phyloP scores from a whole-genome alignment of 53 echinoderm and acorn worm species.

The Echinarachnius parma region DNA sequence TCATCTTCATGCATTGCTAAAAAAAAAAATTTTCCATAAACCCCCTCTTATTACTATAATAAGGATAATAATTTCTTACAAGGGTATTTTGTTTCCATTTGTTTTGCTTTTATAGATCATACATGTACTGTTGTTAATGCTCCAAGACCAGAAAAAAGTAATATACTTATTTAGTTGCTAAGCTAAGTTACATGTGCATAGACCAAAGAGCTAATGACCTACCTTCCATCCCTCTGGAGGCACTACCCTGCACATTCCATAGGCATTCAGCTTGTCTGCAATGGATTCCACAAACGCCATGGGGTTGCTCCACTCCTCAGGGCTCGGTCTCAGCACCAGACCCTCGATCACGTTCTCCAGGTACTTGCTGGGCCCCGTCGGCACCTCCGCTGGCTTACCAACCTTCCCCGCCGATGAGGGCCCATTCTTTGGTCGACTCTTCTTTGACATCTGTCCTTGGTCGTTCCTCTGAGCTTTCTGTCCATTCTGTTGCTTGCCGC shows the following conservation, averaged over 20 bases:
- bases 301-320: slow-evolving; percentile 86
- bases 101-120: too few relatives aligned
- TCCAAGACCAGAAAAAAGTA: too few relatives aligned
- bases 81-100: too few relatives aligned
- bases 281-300: slow-evolving; percentile 73
- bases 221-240: slow-evolving; percentile 95
- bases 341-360: slow-evolving; percentile 34
- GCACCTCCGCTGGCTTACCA: slow-evolving; percentile 24
- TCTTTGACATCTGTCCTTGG: slow-evolving; percentile 11
- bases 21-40: too few relatives aligned
- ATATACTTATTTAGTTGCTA: too few relatives aligned
- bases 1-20: too few relatives aligned
- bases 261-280: slow-evolving; percentile 59
- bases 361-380: slow-evolving; percentile 22
- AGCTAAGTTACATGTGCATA: too few relatives aligned
- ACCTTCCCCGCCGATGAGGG: slow-evolving; percentile 23
- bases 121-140: too few relatives aligned
- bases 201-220: too few relatives aligned
- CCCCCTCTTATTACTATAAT: too few relatives aligned
- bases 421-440: slow-evolving; percentile 17
- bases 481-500: too few relatives aligned
- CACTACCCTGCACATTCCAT: slow-evolving; percentile 93
- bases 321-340: slow-evolving; percentile 68
- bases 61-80: too few relatives aligned
- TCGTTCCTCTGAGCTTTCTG: slow-evolving; percentile 15